Evolutionary conservation across 2,888 invertebrate species (phyloP).

Genomic region (Plusia festucae): DNA sequence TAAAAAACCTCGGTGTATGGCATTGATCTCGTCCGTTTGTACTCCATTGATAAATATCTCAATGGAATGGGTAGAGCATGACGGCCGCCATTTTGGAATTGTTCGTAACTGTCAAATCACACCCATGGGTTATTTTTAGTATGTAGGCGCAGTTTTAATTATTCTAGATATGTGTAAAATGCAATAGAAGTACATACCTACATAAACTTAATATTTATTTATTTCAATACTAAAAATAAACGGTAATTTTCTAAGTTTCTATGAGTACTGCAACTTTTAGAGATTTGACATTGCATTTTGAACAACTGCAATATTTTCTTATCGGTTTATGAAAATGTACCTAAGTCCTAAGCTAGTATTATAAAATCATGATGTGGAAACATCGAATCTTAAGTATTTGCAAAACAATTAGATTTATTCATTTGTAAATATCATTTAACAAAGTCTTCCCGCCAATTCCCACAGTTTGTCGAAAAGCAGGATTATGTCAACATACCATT

Average conservation of each 20-base stretch:
- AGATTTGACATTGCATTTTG: too few species aligned
- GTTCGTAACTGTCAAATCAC: conserved; percentile 48
- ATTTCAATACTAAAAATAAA: too few species aligned
- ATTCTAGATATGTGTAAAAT: too few species aligned
- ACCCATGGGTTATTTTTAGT: conserved; percentile 31
- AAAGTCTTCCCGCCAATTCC: conserved; percentile 8
- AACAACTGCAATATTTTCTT: too few species aligned
- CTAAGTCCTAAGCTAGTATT: too few species aligned
- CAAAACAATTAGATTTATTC: neutral
- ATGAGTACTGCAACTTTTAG: too few species aligned
- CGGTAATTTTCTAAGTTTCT: too few species aligned
- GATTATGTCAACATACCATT: conserved; percentile 53
- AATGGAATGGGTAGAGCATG: conserved; percentile 30
- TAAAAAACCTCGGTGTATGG: conserved; percentile 31
- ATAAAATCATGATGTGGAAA: neutral
- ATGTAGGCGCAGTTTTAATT: conserved; percentile 26
- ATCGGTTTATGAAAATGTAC: too few species aligned
- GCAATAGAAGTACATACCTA: too few species aligned
- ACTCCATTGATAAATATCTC: conserved; percentile 49
- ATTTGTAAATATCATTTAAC: neutral
- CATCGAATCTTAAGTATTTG: neutral
- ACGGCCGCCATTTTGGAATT: conserved; percentile 46
- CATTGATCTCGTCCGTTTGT: conserved; percentile 32
- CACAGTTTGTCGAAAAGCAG: conserved; percentile 38
- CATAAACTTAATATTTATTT: too few species aligned